Conservation (phyloP, 1,140 invertebrate species). For the Caenorhabditis briggsae region DNA sequence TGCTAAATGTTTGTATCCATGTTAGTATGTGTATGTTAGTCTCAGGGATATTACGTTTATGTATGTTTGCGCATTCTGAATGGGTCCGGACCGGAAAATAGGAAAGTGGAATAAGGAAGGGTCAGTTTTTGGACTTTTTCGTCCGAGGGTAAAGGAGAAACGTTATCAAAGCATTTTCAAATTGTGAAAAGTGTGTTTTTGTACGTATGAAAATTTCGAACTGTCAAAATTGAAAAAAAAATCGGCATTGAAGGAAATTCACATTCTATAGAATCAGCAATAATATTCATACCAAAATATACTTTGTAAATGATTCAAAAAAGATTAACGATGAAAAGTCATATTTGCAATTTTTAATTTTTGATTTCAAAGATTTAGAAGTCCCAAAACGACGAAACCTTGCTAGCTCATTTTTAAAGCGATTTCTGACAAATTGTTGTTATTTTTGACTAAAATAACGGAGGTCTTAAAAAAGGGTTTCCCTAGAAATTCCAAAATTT, state of each 20-base stretch:
- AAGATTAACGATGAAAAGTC: not conserved
- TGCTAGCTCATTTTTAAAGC: not conserved
- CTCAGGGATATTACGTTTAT: not conserved
- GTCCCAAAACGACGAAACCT: not conserved
- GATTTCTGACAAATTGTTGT: too few relatives aligned
- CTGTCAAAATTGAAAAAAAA: too few relatives aligned
- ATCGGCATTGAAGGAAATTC: too few relatives aligned
- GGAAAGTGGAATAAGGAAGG: not conserved
- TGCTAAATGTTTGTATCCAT: conserved; percentile 7
- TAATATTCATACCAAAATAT: too few relatives aligned
- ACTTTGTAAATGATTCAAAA: not conserved
- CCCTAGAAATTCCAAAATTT: too few relatives aligned
- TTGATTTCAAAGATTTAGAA: not conserved
- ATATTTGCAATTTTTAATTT: not conserved
- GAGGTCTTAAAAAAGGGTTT: too few relatives aligned
- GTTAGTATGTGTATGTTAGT: not conserved
- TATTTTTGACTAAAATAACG: too few relatives aligned
- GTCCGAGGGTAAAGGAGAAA: too few relatives aligned
- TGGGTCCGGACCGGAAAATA: not conserved
- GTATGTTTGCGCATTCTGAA: conserved; percentile 3
- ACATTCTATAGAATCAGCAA: too few relatives aligned
- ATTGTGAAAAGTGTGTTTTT: too few relatives aligned
- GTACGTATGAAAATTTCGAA: too few relatives aligned
- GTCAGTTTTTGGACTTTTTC: not conserved
- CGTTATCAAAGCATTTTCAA: too few relatives aligned